phyloP scores from a whole-genome alignment of 1,140 invertebrate species.

The Pseudomyrmex concolor region DNA sequence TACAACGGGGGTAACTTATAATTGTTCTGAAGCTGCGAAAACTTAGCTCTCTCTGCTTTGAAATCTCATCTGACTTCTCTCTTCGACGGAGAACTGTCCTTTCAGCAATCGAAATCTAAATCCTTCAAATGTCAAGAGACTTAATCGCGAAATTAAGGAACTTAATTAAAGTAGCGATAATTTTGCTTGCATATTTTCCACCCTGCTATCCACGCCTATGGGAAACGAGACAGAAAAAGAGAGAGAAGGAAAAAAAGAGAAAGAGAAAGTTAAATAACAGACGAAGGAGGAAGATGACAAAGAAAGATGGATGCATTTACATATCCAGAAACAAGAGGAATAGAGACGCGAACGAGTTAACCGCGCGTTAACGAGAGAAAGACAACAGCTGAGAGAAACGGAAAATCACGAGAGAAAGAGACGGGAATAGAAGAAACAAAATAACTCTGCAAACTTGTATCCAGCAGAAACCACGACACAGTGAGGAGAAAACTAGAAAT shows the following conservation, averaged over 20 bases:
- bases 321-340: neutral
- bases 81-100: neutral
- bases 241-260: neutral
- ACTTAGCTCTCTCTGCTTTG: neutral
- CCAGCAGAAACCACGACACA: neutral
- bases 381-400: neutral
- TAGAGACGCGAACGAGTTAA: slow-evolving; percentile 36
- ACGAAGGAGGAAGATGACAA: neutral
- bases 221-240: neutral
- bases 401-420: slow-evolving; percentile 22
- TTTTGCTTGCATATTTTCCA: neutral
- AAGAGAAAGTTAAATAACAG: neutral
- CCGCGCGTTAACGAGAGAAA: slow-evolving; percentile 50
- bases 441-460: slow-evolving; percentile 10
- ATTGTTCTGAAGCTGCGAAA: neutral
- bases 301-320: neutral
- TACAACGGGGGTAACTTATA: neutral
- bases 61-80: neutral
- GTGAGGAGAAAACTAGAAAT: slow-evolving; percentile 20
- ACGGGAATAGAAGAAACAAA: neutral
- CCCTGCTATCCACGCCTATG: slow-evolving; percentile 25
- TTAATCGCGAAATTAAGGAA: too few relatives aligned
- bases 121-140: neutral
- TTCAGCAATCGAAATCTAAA: neutral
- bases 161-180: neutral